phyloP scores from a whole-genome alignment of 1,140 invertebrate species.

The Hydropsyche tenuis region DNA sequence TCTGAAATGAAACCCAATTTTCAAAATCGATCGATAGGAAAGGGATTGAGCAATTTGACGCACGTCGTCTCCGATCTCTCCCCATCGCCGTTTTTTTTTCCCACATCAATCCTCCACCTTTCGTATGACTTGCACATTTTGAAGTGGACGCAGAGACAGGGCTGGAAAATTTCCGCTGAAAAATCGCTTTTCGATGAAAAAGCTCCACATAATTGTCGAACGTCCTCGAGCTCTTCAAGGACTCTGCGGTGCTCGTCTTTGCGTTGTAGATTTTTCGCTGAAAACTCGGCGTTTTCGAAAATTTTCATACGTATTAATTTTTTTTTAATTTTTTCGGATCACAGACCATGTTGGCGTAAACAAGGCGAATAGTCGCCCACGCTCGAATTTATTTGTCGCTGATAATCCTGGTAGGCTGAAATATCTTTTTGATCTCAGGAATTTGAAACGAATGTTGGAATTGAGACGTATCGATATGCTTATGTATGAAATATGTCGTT shows the following conservation, averaged over 20 bases:
- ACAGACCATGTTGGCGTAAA: slow-evolving; percentile 16
- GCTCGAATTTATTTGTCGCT: slow-evolving; percentile 21
- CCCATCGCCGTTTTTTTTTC: no score
- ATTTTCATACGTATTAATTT: neutral
- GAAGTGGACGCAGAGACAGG: no score
- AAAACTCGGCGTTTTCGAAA: slow-evolving; percentile 3
- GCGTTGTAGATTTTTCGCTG: neutral
- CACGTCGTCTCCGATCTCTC: no score
- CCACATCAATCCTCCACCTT: no score
- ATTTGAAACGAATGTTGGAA: slow-evolving; percentile 15
- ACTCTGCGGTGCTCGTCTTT: neutral
- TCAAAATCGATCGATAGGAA: no score
- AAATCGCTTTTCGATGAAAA: neutral
- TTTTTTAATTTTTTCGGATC: slow-evolving; percentile 16
- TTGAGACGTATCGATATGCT: neutral
- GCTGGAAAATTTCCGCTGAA: neutral
- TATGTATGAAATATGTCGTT: no score
- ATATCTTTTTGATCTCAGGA: slow-evolving; percentile 12
- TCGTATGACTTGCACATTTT: no score
- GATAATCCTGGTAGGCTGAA: slow-evolving; percentile 13
- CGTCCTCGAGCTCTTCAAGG: neutral
- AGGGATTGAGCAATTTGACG: no score
- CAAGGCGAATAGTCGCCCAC: slow-evolving; percentile 14
- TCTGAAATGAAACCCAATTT: no score
- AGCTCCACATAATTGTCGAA: slow-evolving; percentile 12